Conservation (phyloP, 2,113 vertebrate species). For the Chrysemys picta region DNA sequence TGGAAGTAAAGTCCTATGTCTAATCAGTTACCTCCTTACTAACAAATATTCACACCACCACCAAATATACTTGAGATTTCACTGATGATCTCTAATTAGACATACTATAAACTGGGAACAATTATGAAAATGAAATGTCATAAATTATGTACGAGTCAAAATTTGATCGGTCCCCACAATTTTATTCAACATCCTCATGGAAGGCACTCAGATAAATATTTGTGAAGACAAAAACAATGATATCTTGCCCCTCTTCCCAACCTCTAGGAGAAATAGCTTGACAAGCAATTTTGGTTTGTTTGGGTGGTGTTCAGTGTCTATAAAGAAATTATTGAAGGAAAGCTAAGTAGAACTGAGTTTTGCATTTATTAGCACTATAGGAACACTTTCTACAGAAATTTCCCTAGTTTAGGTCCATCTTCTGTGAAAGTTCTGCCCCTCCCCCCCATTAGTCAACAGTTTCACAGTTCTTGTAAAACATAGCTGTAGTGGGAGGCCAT, state of each 20-base stretch:
- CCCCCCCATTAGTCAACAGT: neutral
- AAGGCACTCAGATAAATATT: neutral
- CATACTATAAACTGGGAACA: neutral
- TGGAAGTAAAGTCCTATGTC: neutral
- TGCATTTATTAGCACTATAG: neutral
- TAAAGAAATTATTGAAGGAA: neutral
- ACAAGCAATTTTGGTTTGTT: neutral
- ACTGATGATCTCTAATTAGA: neutral
- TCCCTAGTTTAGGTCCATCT: accelerated
- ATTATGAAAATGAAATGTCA: neutral
- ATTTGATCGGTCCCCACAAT: neutral
- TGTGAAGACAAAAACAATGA: neutral
- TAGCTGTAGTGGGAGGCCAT: neutral
- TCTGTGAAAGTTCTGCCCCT: neutral
- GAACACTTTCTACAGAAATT: neutral
- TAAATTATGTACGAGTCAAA: neutral
- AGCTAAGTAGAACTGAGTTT: neutral
- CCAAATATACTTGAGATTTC: neutral
- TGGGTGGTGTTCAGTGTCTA: neutral
- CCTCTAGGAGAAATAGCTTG: neutral
- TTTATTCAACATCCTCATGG: neutral
- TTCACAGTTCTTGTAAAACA: neutral
- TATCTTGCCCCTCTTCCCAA: neutral
- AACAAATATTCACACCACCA: neutral
- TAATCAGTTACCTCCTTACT: neutral